Evolutionary conservation across 2,888 invertebrate genomes (phyloP).

Genomic region (Diadegma fenestrale): DNA sequence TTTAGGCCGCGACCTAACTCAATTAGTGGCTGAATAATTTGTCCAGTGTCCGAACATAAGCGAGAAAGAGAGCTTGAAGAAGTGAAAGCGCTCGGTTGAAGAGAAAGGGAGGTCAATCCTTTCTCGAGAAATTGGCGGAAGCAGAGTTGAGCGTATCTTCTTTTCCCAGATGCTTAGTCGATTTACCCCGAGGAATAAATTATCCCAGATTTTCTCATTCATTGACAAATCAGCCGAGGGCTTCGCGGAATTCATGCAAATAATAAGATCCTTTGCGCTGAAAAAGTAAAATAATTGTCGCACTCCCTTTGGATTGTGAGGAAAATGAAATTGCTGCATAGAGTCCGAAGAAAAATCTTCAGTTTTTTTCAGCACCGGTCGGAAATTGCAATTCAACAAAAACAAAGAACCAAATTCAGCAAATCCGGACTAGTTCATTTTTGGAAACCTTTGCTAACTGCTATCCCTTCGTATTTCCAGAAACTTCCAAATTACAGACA

Average conservation of each 20-base stretch:
- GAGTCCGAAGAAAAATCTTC: not conserved
- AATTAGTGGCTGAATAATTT: slow-evolving; percentile 81
- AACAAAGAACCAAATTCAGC: not conserved
- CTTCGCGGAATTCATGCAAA: slow-evolving; percentile 3
- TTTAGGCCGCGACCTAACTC: slow-evolving; percentile 80
- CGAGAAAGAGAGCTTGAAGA: slow-evolving; percentile 68
- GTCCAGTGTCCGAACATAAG: slow-evolving; percentile 75
- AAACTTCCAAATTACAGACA: slow-evolving; percentile 19
- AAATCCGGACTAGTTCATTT: not conserved
- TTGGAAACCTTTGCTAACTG: not conserved
- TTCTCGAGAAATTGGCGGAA: slow-evolving; percentile 73
- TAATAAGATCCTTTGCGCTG: not conserved
- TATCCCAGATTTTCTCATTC: slow-evolving; percentile 31
- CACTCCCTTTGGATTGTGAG: not conserved
- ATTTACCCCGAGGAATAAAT: slow-evolving; percentile 46
- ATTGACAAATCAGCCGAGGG: slow-evolving; percentile 4
- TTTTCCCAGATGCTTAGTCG: slow-evolving; percentile 25
- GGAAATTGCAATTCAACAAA: not conserved
- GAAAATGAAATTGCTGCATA: not conserved
- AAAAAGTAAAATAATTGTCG: not conserved
- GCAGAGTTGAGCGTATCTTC: slow-evolving; percentile 42
- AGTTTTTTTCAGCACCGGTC: not conserved
- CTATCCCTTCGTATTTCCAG: not conserved
- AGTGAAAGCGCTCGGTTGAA: not conserved
- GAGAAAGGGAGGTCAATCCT: slow-evolving; percentile 17